These are phyloP conservation scores for Balaeniceps rex DNA, from an alignment of 2,113 vertebrate species.

Conservation along the genomic window DNA sequence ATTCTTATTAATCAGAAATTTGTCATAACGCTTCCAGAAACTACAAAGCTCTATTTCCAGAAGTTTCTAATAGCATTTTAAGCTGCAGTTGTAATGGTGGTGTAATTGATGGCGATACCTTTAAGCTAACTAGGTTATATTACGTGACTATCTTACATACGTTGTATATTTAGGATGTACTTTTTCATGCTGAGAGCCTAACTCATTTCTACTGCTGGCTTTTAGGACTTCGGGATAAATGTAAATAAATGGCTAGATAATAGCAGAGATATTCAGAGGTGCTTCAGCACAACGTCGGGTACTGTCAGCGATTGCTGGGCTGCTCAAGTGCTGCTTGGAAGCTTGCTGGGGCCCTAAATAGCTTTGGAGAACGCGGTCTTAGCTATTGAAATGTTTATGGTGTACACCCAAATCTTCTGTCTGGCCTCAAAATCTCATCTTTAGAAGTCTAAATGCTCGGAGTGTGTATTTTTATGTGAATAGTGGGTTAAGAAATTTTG, in stretches of 20 bases:
- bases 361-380: not conserved
- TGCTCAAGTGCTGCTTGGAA: not conserved
- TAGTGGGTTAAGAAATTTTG: not conserved
- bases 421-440: not conserved
- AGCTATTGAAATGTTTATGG: not conserved
- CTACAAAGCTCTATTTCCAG: not conserved
- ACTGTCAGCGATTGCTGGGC: not conserved
- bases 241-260: not conserved
- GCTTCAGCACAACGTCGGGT: rapidly evolving
- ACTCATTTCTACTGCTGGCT: not conserved
- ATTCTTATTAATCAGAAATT: not conserved
- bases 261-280: not conserved
- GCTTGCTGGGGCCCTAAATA: not conserved
- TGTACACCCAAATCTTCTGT: too few species aligned
- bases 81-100: not conserved
- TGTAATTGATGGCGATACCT: not conserved
- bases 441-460: not conserved
- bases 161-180: not conserved
- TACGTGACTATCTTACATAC: not conserved
- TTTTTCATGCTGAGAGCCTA: not conserved
- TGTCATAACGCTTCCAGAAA: not conserved
- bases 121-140: not conserved
- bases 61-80: not conserved
- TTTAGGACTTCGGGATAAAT: not conserved
- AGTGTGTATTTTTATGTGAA: rapidly evolving